Conservation (phyloP, 2,113 vertebrate genomes). For the Xiphophorus maculatus region DNA sequence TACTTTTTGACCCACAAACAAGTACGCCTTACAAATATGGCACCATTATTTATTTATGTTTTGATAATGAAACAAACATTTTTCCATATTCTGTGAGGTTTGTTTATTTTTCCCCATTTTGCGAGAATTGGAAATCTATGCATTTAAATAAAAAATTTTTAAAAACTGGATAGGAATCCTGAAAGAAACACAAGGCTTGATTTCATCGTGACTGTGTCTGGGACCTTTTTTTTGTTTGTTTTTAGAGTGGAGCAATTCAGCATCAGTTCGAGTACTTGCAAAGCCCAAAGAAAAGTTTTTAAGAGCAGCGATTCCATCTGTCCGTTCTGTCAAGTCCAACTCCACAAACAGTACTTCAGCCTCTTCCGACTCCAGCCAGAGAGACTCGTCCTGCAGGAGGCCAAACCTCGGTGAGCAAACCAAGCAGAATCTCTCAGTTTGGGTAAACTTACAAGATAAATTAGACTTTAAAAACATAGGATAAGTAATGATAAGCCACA, state of each 20-base stretch:
- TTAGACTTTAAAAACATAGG: neutral
- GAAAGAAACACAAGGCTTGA: neutral
- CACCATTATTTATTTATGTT: no score
- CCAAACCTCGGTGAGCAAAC: slow-evolving; percentile 70
- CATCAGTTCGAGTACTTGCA: slow-evolving; percentile 49
- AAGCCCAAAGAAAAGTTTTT: slow-evolving; percentile 64
- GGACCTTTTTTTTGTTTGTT: neutral
- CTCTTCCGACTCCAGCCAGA: slow-evolving; percentile 73
- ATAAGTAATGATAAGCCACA: neutral
- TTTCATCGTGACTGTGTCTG: neutral
- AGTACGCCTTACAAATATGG: no score
- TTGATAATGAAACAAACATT: no score
- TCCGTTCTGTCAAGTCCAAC: slow-evolving; percentile 75
- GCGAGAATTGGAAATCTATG: neutral
- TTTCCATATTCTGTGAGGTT: neutral
- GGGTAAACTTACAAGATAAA: neutral
- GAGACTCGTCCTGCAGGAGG: slow-evolving; percentile 63
- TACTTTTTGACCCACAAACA: no score
- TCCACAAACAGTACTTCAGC: slow-evolving; percentile 81
- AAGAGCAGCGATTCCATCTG: slow-evolving; percentile 67
- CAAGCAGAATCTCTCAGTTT: neutral
- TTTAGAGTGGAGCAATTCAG: slow-evolving; percentile 83
- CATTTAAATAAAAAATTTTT: no score
- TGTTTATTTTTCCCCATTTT: neutral
- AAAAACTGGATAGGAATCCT: neutral